These are phyloP conservation scores for Apistogramma diplotaenia DNA, from an alignment of 2,113 vertebrate genomes.

Conservation along the genomic window DNA sequence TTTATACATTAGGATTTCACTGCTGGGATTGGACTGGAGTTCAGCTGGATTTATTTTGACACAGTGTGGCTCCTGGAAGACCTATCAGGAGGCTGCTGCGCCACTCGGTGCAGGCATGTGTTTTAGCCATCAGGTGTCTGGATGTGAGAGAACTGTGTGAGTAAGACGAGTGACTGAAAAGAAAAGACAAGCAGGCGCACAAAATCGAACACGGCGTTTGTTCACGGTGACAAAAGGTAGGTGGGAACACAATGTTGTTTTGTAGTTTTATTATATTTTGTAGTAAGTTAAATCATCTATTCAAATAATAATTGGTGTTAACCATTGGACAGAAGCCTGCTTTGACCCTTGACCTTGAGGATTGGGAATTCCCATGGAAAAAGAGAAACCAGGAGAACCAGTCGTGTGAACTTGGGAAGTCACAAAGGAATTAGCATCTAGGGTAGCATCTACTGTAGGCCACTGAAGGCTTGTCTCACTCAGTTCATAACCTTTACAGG, in stretches of 20 bases:
- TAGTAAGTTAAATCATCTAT: neutral
- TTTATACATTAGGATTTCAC: neutral
- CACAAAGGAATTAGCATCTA: neutral
- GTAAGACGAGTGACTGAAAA: neutral
- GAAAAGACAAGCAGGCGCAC: neutral
- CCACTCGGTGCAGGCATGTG: neutral
- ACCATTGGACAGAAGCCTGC: neutral
- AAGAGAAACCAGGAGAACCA: neutral
- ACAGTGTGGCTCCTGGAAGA: neutral
- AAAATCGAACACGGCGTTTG: neutral
- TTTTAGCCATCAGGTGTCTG: neutral
- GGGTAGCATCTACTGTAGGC: neutral
- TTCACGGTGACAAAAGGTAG: constrained; percentile 23
- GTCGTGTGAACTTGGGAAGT: neutral
- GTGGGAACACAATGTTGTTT: neutral
- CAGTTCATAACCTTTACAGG: neutral
- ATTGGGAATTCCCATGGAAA: neutral
- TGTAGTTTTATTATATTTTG: no score
- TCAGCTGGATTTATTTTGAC: neutral
- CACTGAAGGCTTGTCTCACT: neutral
- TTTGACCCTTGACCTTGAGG: constrained; percentile 18
- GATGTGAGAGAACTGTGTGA: neutral
- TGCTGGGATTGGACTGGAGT: neutral
- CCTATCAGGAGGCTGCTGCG: neutral
- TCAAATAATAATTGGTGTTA: neutral